A percentile compares a stretch with the other conserved stretches of the same genome.
Conservation (phyloP, 2,113 vertebrate species). For the Eubucco bourcierii region DNA sequence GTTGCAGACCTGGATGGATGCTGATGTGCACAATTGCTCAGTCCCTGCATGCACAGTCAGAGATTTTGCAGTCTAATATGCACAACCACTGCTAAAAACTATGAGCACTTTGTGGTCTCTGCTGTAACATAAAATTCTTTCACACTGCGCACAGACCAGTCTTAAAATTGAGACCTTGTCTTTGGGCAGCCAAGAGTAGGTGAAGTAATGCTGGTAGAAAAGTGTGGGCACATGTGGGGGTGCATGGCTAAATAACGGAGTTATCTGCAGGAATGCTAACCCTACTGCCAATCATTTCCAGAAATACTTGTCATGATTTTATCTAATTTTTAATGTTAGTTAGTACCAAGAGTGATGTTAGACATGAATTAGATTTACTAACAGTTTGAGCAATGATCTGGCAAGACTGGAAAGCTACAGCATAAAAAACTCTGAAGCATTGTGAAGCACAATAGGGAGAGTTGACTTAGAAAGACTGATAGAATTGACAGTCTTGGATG, state of each 20-base stretch:
- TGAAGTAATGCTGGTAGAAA: background rate
- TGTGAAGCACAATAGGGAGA: background rate
- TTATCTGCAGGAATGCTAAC: background rate
- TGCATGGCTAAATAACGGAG: background rate
- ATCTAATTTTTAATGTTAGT: background rate
- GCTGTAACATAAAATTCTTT: background rate
- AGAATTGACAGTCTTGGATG: background rate
- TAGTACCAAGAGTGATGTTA: background rate
- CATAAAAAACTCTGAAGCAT: fast-evolving
- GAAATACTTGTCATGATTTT: background rate
- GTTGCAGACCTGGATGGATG: background rate
- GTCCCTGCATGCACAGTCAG: background rate
- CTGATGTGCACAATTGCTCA: background rate
- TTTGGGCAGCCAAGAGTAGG: background rate
- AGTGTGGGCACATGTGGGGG: fast-evolving
- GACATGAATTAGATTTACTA: background rate
- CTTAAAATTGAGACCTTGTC: background rate
- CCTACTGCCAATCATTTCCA: background rate
- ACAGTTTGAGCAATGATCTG: background rate
- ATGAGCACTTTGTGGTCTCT: background rate
- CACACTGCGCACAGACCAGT: background rate
- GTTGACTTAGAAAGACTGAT: background rate
- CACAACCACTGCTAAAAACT: background rate
- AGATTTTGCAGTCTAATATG: background rate
- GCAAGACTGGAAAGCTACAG: background rate